Evolutionary conservation across 2,797 vertebrate species (phyloP), one percentile per base, ranked within the genome.

Genomic region (Scleropages formosus): DNA sequence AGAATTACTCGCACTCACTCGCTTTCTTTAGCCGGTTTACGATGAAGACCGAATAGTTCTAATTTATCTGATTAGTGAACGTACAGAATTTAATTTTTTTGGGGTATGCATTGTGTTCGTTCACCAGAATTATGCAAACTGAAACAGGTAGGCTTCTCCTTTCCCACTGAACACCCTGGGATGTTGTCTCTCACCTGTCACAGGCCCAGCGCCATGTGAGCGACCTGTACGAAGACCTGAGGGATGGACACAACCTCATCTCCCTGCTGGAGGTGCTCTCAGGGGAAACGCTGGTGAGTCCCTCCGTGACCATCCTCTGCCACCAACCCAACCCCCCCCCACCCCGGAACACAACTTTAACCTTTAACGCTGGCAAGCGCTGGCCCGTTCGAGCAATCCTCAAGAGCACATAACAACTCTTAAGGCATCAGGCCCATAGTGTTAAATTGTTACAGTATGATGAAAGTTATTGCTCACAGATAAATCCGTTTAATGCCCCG

Each of bases 201-300:
- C 80, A 98, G 96, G 92, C 95, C 1, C 96, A 98, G 88, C 91
- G 95, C 73, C 95, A 97, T n/a, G 89, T 98, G 88, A 95, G 93
- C 7, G 96, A 98, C 86, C 90, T 98, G 64, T 98, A 98, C 8
- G 96, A 98, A 84, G 96, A 98, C 87, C 94, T 98, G 74, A 87
- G 96, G 18, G 96, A 98, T 90, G 96, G 96, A 83, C 96, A 97
- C 93, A 98, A 94, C 85, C 95, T 98, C 86, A 97, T 98, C 89
- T 98, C 96, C 2, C 90, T 98, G 82, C 92, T 98, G 93, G 96
- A 98, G 88, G 96, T 96, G 78, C 94, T 97, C 78, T 98, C 96
- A 0, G 96, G 96, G 80, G 96, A 97, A 85, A 96, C 94, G 0
- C 91, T 98, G 95, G 96, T 98, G 88, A 83, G 95, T 88, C 2